Evolutionary conservation across 1,140 invertebrate species (phyloP), one percentile per base, ranked within the genome.

Genomic region (Caenorhabditis tropicalis): DNA sequence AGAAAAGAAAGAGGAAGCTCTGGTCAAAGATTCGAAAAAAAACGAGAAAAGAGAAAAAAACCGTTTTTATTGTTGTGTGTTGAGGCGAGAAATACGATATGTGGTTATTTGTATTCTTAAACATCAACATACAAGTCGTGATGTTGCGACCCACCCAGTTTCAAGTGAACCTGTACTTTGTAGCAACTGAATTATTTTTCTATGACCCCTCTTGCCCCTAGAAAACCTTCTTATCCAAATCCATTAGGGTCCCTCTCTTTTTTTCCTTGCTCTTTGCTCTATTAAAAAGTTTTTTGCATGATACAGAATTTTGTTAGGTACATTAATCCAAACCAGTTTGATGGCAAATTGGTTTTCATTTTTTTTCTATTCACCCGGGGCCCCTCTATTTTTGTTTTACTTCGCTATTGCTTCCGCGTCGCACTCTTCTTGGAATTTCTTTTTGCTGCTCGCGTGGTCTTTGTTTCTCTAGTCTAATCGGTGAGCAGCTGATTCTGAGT

Each of bases 121-220:
- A 74, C 36, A 43, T 43, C 65, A 74, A 43, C 21, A 39, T 46
- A 74, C 33, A 43, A 74, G 65, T 74, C 65, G 65, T 74, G 65
- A 74, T 74, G 33, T 65, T 74, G 15, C 36, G 31, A 43, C 65
- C 36, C 65, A 39, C 65, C 21, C 65, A 74, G 15, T 27, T n/a
- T n/a, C 31, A 29, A 24, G 31, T 29, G 12, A 12, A 60, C 29
- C 29, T 29, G 10, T 53, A 19, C 43, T 46, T 1, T 0, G 9
- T 46, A n/a, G n/a, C n/a, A n/a, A n/a, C n/a, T n/a, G n/a, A n/a
- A n/a, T n/a, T n/a, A n/a, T n/a, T n/a, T n/a, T n/a, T n/a, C n/a
- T n/a, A n/a, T n/a, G n/a, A n/a, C 29, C n/a, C 1, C 5, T 43
- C 39, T 43, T 12, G 5, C 12, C 27, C 33, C n/a, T 16, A 65